Evolutionary conservation across 2,888 invertebrate genomes (phyloP).

Genomic region (Mantis religiosa): DNA sequence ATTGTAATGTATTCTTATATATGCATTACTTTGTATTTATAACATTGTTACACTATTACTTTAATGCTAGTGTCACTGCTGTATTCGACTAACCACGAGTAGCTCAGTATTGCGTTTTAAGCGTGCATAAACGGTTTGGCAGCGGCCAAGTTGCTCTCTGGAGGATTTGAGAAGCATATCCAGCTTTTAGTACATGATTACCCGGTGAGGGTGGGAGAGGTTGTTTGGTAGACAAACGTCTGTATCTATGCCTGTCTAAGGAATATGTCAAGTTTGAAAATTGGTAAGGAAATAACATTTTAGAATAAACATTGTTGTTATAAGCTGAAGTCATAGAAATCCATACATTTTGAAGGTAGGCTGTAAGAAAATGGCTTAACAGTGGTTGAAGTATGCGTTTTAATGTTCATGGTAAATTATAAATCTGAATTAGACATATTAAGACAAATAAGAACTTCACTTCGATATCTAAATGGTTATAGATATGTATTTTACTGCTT

Average conservation of each 20-base stretch:
- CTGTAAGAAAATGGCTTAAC: background rate
- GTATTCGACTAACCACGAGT: too few species aligned
- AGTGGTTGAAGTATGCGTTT: background rate
- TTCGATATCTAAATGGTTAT: too few species aligned
- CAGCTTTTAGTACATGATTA: conserved; percentile 7
- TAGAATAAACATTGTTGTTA: background rate
- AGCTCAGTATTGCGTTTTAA: background rate
- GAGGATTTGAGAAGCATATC: conserved; percentile 14
- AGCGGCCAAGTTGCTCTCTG: background rate
- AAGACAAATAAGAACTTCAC: background rate
- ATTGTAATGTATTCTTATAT: too few species aligned
- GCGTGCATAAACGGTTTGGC: background rate
- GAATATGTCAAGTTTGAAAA: conserved; percentile 61
- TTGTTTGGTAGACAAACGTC: conserved; percentile 21
- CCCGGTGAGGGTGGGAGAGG: conserved; percentile 28
- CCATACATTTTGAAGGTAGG: background rate
- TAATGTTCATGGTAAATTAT: background rate
- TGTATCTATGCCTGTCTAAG: conserved; percentile 34
- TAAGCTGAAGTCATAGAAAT: background rate
- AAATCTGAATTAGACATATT: background rate
- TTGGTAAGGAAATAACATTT: conserved; percentile 46
- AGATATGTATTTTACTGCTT: too few species aligned
- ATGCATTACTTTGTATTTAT: too few species aligned
- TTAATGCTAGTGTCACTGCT: too few species aligned
- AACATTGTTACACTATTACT: too few species aligned